Percentiles rank a stretch among this genome's conserved stretches.
Conservation (phyloP, 2,113 vertebrate species). For the Jaculus jaculus region DNA sequence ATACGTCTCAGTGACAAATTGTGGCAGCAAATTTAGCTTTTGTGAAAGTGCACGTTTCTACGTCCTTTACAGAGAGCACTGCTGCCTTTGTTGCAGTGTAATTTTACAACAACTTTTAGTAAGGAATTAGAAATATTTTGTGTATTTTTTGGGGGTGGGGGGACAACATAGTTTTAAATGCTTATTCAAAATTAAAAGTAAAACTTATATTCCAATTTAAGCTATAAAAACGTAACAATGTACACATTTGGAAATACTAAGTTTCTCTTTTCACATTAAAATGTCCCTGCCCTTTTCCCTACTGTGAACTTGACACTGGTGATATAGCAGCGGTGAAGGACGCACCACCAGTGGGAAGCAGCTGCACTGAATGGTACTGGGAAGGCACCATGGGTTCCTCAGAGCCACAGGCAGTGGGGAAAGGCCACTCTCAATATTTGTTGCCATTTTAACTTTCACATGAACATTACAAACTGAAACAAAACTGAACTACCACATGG, state of each 20-base stretch:
- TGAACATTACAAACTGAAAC: slow-evolving; percentile 43
- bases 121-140: neutral
- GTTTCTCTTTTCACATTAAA: slow-evolving; percentile 9
- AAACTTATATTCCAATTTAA: slow-evolving; percentile 24
- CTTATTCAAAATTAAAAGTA: slow-evolving; percentile 28
- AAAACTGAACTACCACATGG: neutral
- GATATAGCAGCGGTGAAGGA: neutral
- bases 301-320: neutral
- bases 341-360: neutral
- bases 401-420: neutral
- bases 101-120: neutral
- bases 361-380: neutral
- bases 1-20: neutral
- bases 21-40: neutral
- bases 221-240: slow-evolving; percentile 37
- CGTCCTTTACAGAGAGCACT: neutral
- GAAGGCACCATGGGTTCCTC: neutral
- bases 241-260: neutral
- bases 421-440: neutral
- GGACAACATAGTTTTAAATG: slow-evolving; percentile 28
- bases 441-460: slow-evolving; percentile 31
- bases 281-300: neutral
- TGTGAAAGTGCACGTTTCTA: neutral
- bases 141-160: neutral
- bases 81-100: neutral